These are phyloP conservation scores for Invenusta paracnida DNA, from an alignment of 2,888 invertebrate genomes.

Conservation along the genomic window DNA sequence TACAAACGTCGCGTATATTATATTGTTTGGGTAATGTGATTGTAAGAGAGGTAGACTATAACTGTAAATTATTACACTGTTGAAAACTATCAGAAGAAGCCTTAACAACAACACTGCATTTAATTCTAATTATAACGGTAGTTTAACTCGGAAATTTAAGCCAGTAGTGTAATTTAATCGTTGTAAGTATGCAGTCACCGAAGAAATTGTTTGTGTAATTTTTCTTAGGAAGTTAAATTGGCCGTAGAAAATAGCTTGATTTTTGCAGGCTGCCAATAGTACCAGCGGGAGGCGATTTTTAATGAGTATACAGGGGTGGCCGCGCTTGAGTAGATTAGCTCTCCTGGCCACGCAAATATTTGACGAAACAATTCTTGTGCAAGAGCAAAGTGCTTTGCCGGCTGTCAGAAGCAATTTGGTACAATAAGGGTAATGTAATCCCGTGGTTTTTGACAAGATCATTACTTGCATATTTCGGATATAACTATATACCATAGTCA, in stretches of 20 bases:
- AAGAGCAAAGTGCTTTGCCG: background rate
- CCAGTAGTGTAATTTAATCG: background rate
- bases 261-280: background rate
- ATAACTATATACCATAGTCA: too few relatives aligned
- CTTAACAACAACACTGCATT: background rate
- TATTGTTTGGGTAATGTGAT: too few relatives aligned
- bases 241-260: constrained; percentile 26
- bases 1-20: too few relatives aligned
- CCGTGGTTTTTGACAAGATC: constrained; percentile 8
- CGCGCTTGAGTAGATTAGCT: background rate
- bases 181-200: background rate
- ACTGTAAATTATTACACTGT: too few relatives aligned
- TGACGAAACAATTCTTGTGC: background rate
- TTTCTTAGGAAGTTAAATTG: constrained; percentile 22
- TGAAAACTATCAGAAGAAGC: too few relatives aligned
- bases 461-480: too few relatives aligned
- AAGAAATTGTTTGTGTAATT: constrained; percentile 3
- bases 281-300: background rate
- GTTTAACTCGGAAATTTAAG: background rate
- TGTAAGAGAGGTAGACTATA: too few relatives aligned
- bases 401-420: background rate
- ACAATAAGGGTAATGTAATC: background rate
- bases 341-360: background rate
- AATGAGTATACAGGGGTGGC: constrained; percentile 9
- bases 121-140: constrained; percentile 17